Conservation (phyloP, 2,888 invertebrate species). For the Panopea generosa region DNA sequence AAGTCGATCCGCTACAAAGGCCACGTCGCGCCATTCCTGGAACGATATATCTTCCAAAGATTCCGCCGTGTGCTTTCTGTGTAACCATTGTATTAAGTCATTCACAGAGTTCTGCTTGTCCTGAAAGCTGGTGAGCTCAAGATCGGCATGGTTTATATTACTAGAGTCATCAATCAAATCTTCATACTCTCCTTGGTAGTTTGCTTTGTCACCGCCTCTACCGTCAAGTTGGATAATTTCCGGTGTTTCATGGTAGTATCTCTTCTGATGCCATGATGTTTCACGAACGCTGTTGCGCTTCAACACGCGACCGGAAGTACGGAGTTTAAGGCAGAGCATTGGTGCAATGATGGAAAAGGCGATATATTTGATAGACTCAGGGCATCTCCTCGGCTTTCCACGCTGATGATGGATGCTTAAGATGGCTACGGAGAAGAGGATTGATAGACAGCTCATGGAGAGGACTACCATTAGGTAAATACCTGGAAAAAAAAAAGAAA, state of each 20-base stretch:
- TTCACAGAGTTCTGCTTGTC: slow-evolving; percentile 67
- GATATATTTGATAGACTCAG: slow-evolving; percentile 71
- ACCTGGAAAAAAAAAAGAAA: slow-evolving; percentile 72
- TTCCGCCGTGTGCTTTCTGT: slow-evolving; percentile 69
- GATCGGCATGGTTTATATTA: slow-evolving; percentile 30
- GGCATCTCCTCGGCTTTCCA: slow-evolving; percentile 73
- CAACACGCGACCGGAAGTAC: slow-evolving; percentile 19
- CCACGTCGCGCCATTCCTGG: slow-evolving; percentile 78
- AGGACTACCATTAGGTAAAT: slow-evolving; percentile 82
- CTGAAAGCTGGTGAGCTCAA: slow-evolving; percentile 35
- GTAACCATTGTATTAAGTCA: slow-evolving; percentile 70
- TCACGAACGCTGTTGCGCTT: slow-evolving; percentile 29
- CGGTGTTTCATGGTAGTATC: slow-evolving; percentile 21
- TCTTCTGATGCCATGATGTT: slow-evolving; percentile 34
- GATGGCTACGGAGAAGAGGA: slow-evolving; percentile 80
- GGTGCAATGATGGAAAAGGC: slow-evolving; percentile 70
- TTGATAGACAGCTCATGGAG: slow-evolving; percentile 82
- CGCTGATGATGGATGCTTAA: slow-evolving; percentile 81
- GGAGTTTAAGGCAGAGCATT: slow-evolving; percentile 56
- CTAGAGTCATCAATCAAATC: slow-evolving; percentile 28
- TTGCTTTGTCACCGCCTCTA: slow-evolving; percentile 12
- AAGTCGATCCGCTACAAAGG: slow-evolving; percentile 76
- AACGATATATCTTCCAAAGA: slow-evolving; percentile 70
- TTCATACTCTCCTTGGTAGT: slow-evolving; percentile 24
- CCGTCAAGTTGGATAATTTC: slow-evolving; percentile 42